phyloP scores from a whole-genome alignment of 2,113 vertebrate species.

The Sapayoa aenigma region DNA sequence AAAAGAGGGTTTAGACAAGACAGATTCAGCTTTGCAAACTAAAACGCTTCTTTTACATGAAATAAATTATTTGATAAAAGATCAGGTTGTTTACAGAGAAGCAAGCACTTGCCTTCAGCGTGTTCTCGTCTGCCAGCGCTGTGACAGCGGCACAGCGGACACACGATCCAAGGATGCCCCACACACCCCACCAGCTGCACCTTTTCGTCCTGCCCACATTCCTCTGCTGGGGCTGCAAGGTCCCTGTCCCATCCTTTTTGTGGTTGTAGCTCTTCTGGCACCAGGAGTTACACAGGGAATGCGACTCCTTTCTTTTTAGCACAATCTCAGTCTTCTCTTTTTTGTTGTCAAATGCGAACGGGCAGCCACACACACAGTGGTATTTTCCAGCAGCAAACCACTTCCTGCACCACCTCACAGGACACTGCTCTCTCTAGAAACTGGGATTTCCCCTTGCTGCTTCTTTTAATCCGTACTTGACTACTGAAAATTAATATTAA shows the following conservation, averaged over 20 bases:
- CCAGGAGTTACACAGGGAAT: accelerated
- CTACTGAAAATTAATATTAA: neutral
- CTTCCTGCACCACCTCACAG: accelerated
- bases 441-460: neutral
- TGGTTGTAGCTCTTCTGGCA: neutral
- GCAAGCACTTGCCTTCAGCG: neutral
- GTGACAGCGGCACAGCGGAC: accelerated
- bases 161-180: accelerated
- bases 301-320: accelerated
- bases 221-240: neutral
- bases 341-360: too few relatives aligned
- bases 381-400: neutral
- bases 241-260: accelerated
- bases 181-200: accelerated
- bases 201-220: accelerated
- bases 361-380: accelerated
- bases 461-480: neutral
- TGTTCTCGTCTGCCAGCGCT: accelerated
- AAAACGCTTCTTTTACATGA: slow-evolving; percentile 7
- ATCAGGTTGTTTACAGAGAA: neutral
- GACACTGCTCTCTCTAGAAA: neutral
- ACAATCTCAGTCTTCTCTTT: neutral
- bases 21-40: slow-evolving; percentile 11
- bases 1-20: slow-evolving; percentile 4
- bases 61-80: slow-evolving; percentile 20